Evolutionary conservation across 2,797 vertebrate genomes (phyloP).

Genomic region (Kryptolebias ocellatus): DNA sequence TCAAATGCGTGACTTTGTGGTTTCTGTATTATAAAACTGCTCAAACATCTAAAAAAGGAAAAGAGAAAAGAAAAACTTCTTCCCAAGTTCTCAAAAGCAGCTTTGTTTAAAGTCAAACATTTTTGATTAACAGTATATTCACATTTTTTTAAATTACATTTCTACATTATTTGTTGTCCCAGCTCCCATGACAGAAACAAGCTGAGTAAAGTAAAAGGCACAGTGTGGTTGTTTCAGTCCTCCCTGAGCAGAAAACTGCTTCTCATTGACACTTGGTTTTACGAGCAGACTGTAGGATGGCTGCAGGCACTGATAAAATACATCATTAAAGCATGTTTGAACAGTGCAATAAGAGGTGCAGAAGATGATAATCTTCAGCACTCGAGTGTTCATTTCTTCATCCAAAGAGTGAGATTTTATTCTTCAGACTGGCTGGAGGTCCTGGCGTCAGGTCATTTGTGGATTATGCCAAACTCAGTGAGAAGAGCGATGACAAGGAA

Average conservation of each 20-base stretch:
- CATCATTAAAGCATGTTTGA: conserved; percentile 17
- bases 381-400: not conserved
- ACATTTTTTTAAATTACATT: conserved; percentile 40
- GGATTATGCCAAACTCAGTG: conserved; percentile 89
- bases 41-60: not conserved
- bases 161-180: conserved; percentile 5
- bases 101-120: conserved; percentile 34
- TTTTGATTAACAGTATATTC: conserved; percentile 44
- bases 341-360: conserved; percentile 24
- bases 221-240: conserved; percentile 28
- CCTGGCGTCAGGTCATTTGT: conserved; percentile 24
- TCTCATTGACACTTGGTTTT: conserved; percentile 18
- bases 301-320: conserved; percentile 12
- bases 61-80: conserved; percentile 23
- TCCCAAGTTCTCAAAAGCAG: conserved; percentile 41
- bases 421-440: too few species aligned
- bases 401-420: not conserved
- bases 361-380: not conserved
- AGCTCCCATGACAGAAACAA: conserved; percentile 4
- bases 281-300: conserved; percentile 6
- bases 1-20: conserved; percentile 47
- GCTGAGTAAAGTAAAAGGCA: conserved; percentile 36
- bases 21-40: conserved; percentile 20
- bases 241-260: conserved; percentile 44
- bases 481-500: conserved; percentile 91